Percentiles rank a stretch among this genome's conserved stretches.
phyloP scores from a whole-genome alignment of 2,888 invertebrate species.

The Pantelozetes paolii region DNA sequence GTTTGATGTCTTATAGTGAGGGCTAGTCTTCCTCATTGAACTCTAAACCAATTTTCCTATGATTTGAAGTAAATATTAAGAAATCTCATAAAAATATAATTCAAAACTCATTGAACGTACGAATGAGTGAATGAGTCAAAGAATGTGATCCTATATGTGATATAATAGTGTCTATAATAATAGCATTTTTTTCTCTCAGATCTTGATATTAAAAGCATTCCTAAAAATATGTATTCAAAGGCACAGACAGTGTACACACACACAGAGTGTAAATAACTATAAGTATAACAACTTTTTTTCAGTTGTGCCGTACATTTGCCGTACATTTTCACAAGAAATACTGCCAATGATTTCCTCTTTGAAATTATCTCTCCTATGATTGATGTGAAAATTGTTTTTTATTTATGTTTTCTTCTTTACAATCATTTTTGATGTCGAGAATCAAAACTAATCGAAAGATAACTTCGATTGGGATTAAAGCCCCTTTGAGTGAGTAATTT shows the following conservation, averaged over 20 bases:
- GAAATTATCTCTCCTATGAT: background rate
- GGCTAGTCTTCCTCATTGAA: conserved; percentile 14
- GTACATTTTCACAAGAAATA: conserved; percentile 21
- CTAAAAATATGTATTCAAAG: background rate
- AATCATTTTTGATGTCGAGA: conserved; percentile 1
- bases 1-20: background rate
- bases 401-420: background rate
- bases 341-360: conserved; percentile 6
- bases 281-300: conserved; percentile 16
- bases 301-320: conserved; percentile 11
- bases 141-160: conserved; percentile 8
- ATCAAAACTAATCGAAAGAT: background rate
- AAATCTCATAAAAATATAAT: conserved; percentile 1
- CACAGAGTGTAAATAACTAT: background rate
- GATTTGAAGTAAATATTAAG: background rate
- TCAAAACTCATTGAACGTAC: conserved; percentile 3
- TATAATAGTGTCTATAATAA: conserved; percentile 4
- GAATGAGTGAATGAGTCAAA: background rate
- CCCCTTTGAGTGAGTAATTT: too few species aligned
- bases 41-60: background rate
- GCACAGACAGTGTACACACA: background rate
- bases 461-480: background rate
- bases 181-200: background rate
- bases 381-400: conserved; percentile 8
- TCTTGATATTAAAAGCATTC: background rate